Evolutionary conservation across 2,797 vertebrate species (phyloP).

Genomic region (Meriones psammophilus): DNA sequence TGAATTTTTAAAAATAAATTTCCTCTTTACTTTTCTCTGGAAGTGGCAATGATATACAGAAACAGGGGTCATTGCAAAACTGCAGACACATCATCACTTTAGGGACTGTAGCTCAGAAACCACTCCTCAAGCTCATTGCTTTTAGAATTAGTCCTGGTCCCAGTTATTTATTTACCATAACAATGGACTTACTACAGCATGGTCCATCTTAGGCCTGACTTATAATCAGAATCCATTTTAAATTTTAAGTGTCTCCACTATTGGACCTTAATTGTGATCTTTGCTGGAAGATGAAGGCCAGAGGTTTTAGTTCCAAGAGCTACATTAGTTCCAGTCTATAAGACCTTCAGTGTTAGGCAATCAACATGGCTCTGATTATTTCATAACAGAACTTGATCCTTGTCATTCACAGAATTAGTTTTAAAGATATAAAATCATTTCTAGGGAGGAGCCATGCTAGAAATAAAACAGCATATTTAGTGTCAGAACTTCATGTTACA

Average conservation of each 20-base stretch:
- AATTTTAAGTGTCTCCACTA: conserved; percentile 64
- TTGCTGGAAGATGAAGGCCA: conserved; percentile 49
- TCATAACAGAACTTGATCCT: conserved; percentile 62
- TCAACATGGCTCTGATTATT: conserved; percentile 61
- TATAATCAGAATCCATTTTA: conserved; percentile 61
- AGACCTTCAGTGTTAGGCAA: conserved; percentile 50
- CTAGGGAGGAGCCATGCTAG: conserved; percentile 35
- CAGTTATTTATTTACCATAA: conserved; percentile 65
- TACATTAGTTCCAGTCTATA: conserved; percentile 7
- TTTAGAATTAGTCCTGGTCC: conserved; percentile 56
- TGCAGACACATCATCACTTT: background rate
- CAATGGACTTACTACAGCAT: conserved; percentile 61
- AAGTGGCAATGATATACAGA: conserved; percentile 35
- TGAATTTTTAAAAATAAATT: background rate
- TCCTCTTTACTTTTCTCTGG: background rate
- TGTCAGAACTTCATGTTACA: conserved; percentile 59
- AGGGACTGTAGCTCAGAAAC: conserved; percentile 53
- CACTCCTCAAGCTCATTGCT: conserved; percentile 59
- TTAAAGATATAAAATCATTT: conserved; percentile 64
- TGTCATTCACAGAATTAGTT: conserved; percentile 67
- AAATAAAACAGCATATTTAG: conserved; percentile 44
- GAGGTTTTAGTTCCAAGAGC: conserved; percentile 60
- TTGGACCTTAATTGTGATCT: conserved; percentile 68
- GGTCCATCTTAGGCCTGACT: conserved; percentile 35
- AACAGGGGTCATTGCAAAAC: background rate